Percentiles rank a stretch among this genome's conserved stretches.
phyloP scores from a whole-genome alignment of 2,113 vertebrate species.

The Pelodiscus sinensis region DNA sequence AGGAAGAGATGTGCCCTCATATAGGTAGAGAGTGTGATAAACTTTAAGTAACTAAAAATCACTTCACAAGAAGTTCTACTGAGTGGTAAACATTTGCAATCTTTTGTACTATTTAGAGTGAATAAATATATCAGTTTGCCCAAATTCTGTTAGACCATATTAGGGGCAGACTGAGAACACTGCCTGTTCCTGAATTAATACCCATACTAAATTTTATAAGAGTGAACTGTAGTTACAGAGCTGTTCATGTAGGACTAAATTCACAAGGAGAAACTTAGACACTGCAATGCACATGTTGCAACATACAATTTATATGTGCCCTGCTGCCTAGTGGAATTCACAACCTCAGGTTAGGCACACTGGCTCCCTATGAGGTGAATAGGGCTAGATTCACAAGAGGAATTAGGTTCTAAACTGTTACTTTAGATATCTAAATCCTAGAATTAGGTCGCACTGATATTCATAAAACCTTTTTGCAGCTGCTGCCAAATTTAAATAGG shows the following conservation, averaged over 20 bases:
- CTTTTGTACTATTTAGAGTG: background rate
- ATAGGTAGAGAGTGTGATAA: background rate
- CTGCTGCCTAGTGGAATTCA: background rate
- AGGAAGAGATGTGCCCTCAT: background rate
- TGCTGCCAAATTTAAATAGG: background rate
- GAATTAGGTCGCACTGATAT: background rate
- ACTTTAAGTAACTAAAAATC: accelerated
- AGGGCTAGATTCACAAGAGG: background rate
- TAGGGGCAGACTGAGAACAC: background rate
- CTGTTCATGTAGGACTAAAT: background rate
- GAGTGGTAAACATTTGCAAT: background rate
- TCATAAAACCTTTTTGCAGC: background rate
- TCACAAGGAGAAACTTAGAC: background rate
- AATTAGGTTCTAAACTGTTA: background rate
- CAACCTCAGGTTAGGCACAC: background rate
- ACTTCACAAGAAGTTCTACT: background rate
- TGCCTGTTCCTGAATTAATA: constrained; percentile 26
- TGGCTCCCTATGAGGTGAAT: background rate
- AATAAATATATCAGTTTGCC: background rate
- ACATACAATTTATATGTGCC: background rate
- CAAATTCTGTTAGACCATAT: background rate
- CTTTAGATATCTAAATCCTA: background rate
- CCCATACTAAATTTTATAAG: background rate
- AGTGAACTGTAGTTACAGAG: background rate
- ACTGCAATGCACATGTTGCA: background rate